Evolutionary conservation across 2,797 vertebrate species (phyloP), one percentile per base, ranked within the genome.

Genomic region (Alectoris magna): DNA sequence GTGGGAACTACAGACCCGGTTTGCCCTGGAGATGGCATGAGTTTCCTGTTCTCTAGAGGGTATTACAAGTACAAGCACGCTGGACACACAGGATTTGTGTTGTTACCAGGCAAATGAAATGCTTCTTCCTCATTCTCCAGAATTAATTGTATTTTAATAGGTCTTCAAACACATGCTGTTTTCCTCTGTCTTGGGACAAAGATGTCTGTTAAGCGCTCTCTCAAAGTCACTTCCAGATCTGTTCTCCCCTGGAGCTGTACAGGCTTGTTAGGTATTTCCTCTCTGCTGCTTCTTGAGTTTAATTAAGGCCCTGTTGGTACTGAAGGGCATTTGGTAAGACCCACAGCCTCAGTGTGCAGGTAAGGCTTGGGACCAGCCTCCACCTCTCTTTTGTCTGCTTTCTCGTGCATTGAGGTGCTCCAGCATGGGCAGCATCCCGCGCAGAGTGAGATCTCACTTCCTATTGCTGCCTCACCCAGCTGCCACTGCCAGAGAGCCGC

Each of bases 331-430:
- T 76, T 84, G 46, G 67, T 44, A 31, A 75, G 72, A 34, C 31
- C 72, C 1, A 2, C 26, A 58, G 69, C 38, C 64, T 74, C 0
- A 0, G 1, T 7, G 14, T 84, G 24, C 36, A 53, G 76, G 26
- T 62, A 22, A n/a, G 68, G 26, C 69, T 79, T 49, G 11, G 21
- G 56, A 84, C 14, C 18, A 76, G 44, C 7, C 27, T 16, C 5
- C 36, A 22, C 22, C 70, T 23, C 4, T 1, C 74, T 24, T 69
- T 0, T 0, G 1, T 1, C 31, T 78, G 11, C 46, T 17, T 84
- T 22, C 41, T 84, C 0, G 0, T 43, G 43, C 2, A 8, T 44
- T 17, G 10, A 22, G 49, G 10, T 26, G 49, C 71, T 75, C 58
- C 60, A 68, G 39, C 49, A 24, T 13, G 67, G 64, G 15, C 77